Conservation (phyloP, 2,888 invertebrate genomes). For the Liposcelis brunnea region DNA sequence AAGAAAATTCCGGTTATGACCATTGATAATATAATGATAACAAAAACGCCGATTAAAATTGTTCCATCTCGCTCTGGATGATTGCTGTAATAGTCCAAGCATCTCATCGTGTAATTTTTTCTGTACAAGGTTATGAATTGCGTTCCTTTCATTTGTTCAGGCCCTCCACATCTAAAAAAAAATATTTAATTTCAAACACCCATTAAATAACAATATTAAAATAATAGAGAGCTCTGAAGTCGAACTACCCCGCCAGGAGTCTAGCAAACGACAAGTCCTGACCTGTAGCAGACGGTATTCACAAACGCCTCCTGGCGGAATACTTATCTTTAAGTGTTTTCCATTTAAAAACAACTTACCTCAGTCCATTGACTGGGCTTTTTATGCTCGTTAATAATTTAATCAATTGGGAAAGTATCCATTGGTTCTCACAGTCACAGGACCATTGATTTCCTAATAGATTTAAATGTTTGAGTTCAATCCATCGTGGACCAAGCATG, state of each 20-base stretch:
- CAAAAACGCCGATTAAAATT: constrained; percentile 42
- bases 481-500: constrained; percentile 46
- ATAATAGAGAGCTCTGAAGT: too few relatives aligned
- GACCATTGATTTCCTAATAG: constrained; percentile 56
- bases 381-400: constrained; percentile 32
- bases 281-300: too few relatives aligned
- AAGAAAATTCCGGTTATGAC: background rate
- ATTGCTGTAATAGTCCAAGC: constrained; percentile 44
- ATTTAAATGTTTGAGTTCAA: constrained; percentile 43
- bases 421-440: constrained; percentile 64
- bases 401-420: constrained; percentile 50
- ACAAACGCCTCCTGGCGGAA: too few relatives aligned
- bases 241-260: too few relatives aligned
- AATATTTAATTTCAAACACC: constrained; percentile 18
- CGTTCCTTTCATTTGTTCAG: constrained; percentile 41
- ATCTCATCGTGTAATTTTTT: constrained; percentile 40
- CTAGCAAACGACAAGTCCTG: background rate
- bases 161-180: constrained; percentile 40
- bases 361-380: constrained; percentile 21
- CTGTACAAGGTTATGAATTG: constrained; percentile 39
- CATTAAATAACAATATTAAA: too few relatives aligned
- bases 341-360: background rate
- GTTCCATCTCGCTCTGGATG: constrained; percentile 49
- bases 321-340: too few relatives aligned
- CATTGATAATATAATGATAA: constrained; percentile 49